These are phyloP conservation scores for Terebella lapidaria DNA, from an alignment of 2,888 invertebrate species.

Conservation along the genomic window DNA sequence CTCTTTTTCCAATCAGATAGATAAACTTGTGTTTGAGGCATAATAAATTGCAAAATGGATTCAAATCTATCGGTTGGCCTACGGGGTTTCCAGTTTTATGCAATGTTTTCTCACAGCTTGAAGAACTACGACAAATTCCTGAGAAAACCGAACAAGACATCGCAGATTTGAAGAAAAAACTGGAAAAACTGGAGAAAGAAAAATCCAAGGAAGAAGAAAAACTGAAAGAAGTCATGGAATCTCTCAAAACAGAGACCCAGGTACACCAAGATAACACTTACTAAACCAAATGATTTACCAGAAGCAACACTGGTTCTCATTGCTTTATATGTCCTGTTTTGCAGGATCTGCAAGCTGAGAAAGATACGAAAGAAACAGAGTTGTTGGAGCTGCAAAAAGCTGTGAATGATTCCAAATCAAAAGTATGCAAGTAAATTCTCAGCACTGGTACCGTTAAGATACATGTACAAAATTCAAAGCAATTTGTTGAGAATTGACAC, in stretches of 20 bases:
- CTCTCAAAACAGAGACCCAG: slow-evolving; percentile 65
- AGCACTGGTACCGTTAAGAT: no score
- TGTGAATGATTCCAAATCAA: slow-evolving; percentile 60
- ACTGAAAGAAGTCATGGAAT: slow-evolving; percentile 59
- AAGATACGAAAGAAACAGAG: slow-evolving; percentile 66
- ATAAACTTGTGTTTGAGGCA: no score
- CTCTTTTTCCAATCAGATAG: no score
- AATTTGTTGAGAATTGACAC: no score
- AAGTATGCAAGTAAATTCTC: no score
- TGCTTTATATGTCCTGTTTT: not conserved
- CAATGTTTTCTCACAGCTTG: slow-evolving; percentile 59
- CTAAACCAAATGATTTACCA: not conserved
- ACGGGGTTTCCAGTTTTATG: no score
- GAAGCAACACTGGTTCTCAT: not conserved
- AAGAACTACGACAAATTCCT: slow-evolving; percentile 64
- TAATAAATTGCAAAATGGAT: no score
- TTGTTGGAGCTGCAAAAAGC: slow-evolving; percentile 54
- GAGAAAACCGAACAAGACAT: slow-evolving; percentile 71
- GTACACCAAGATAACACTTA: slow-evolving; percentile 8
- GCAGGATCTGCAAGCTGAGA: slow-evolving; percentile 66
- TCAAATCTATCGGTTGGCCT: no score
- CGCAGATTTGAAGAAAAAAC: slow-evolving; percentile 52
- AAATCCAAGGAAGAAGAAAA: slow-evolving; percentile 57
- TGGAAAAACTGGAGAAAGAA: slow-evolving; percentile 62
- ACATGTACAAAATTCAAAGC: no score